These are phyloP conservation scores for Scaptomyza montana DNA, from an alignment of 1,140 invertebrate species.

Conservation along the genomic window DNA sequence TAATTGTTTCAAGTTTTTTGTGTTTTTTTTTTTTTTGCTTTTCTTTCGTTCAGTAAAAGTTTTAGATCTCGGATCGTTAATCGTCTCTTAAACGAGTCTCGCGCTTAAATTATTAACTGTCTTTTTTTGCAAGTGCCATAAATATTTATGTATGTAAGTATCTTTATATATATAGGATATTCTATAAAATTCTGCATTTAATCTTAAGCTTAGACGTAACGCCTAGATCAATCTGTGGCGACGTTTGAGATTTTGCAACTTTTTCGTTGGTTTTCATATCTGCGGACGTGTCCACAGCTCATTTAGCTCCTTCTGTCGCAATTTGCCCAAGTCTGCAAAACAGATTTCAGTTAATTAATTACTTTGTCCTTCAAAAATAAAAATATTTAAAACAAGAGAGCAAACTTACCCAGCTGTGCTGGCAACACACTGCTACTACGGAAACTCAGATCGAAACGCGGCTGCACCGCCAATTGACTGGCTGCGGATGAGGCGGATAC, in stretches of 20 bases:
- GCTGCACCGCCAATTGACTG: slow-evolving; percentile 63
- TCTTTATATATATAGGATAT: slow-evolving; percentile 30
- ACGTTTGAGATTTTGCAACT: slow-evolving; percentile 54
- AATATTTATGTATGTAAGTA: slow-evolving; percentile 3
- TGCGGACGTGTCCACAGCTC: slow-evolving; percentile 79
- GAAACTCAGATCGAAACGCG: slow-evolving; percentile 73
- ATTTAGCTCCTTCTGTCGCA: slow-evolving; percentile 74
- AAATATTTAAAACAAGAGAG: too few species aligned
- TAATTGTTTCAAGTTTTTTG: background rate
- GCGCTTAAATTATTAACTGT: slow-evolving; percentile 46
- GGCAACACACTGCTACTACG: slow-evolving; percentile 64
- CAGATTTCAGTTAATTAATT: background rate
- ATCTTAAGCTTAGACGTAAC: slow-evolving; percentile 22
- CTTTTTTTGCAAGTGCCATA: slow-evolving; percentile 42
- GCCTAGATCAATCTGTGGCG: slow-evolving; percentile 52
- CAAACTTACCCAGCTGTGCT: slow-evolving; percentile 60
- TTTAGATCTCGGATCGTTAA: slow-evolving; percentile 5
- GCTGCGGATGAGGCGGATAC: slow-evolving; percentile 46
- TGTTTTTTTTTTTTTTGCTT: background rate
- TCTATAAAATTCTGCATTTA: slow-evolving; percentile 26
- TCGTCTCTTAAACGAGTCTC: slow-evolving; percentile 67
- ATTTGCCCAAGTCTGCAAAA: slow-evolving; percentile 71
- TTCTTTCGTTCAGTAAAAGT: slow-evolving; percentile 32
- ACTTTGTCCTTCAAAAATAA: too few species aligned
- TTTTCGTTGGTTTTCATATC: slow-evolving; percentile 67